Conservation (phyloP, 2,888 invertebrate species). For the Campoletis raptor region DNA sequence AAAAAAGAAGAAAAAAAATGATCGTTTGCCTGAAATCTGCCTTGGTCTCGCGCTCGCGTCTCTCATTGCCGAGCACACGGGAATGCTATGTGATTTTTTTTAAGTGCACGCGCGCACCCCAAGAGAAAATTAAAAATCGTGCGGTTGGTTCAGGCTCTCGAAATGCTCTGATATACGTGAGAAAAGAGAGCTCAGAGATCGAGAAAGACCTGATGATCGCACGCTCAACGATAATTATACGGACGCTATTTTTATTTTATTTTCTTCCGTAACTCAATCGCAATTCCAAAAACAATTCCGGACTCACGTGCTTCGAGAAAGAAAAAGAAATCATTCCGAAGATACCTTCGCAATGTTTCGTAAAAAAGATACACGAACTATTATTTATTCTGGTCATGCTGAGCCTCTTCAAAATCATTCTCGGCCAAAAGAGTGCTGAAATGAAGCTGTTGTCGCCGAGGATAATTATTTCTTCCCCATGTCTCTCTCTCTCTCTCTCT, state of each 20-base stretch:
- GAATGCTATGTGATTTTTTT: slow-evolving; percentile 70
- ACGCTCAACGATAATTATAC: background rate
- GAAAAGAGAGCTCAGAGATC: background rate
- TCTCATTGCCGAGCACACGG: slow-evolving; percentile 58
- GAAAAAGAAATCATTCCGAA: background rate
- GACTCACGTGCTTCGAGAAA: background rate
- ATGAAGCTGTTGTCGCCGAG: slow-evolving; percentile 68
- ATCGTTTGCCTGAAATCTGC: slow-evolving; percentile 66
- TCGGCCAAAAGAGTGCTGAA: slow-evolving; percentile 44
- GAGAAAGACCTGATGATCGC: background rate
- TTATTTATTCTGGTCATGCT: slow-evolving; percentile 41
- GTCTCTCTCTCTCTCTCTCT: slow-evolving; percentile 20
- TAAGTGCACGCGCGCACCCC: slow-evolving; percentile 68
- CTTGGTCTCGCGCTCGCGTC: slow-evolving; percentile 10
- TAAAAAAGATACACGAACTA: slow-evolving; percentile 13
- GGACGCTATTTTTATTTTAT: background rate
- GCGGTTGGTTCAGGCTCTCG: slow-evolving; percentile 1
- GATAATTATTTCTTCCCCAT: slow-evolving; percentile 60
- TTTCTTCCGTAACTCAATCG: background rate
- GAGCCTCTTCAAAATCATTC: slow-evolving; percentile 18
- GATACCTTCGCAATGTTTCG: background rate
- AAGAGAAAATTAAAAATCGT: slow-evolving; percentile 12
- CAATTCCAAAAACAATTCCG: background rate
- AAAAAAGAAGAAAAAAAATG: slow-evolving; percentile 40
- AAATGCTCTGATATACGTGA: background rate